phyloP scores from a whole-genome alignment of 2,797 vertebrate genomes.

The Tarsius wallacei region DNA sequence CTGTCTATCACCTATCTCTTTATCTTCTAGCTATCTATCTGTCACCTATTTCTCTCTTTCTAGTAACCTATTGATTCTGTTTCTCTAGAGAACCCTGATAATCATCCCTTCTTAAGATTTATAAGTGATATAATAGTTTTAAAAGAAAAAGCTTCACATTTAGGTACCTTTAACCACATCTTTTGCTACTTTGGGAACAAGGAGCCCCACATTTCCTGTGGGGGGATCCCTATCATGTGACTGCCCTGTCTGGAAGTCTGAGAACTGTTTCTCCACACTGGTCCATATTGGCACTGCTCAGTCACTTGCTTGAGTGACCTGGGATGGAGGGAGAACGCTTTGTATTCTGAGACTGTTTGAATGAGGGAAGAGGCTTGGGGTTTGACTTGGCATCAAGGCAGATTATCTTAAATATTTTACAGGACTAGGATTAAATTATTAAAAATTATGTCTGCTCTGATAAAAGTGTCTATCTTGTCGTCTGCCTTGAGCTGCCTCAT shows the following conservation, averaged over 20 bases:
- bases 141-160: neutral
- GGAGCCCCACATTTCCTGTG: no score
- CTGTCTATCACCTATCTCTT: neutral
- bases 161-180: neutral
- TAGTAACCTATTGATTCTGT: neutral
- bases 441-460: neutral
- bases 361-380: neutral
- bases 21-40: neutral
- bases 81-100: neutral
- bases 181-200: neutral
- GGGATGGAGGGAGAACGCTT: neutral
- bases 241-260: neutral
- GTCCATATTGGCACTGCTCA: fast-evolving
- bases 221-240: neutral
- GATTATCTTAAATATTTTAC: neutral
- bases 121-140: neutral
- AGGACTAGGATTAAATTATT: neutral
- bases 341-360: neutral
- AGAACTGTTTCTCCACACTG: neutral
- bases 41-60: neutral
- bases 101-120: neutral
- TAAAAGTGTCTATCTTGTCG: neutral
- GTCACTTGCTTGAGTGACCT: neutral
- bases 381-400: neutral
- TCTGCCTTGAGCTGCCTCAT: neutral